phyloP scores from a whole-genome alignment of 2,113 vertebrate species.

The Meriones unguiculatus region DNA sequence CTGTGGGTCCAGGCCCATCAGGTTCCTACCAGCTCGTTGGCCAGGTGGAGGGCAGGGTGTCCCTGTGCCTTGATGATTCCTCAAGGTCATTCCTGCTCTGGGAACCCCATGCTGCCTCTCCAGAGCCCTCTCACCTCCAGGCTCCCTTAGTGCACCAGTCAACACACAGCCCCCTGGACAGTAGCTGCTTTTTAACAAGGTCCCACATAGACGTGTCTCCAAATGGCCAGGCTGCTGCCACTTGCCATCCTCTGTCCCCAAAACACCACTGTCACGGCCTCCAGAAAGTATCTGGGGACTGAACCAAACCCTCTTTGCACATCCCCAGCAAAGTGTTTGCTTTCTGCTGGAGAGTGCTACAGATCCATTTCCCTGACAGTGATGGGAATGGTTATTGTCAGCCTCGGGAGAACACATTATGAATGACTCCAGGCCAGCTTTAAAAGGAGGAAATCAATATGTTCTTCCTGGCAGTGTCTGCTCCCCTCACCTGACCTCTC shows the following conservation, averaged over 20 bases:
- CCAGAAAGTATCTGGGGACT: not conserved
- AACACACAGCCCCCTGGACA: not conserved
- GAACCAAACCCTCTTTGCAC: not conserved
- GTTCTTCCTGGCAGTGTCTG: conserved; percentile 59
- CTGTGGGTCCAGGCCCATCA: not conserved
- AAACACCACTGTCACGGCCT: not conserved
- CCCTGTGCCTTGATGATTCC: not conserved
- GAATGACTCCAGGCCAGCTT: conserved; percentile 68
- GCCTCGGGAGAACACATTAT: not conserved
- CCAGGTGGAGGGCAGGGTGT: not conserved
- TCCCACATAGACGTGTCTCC: accelerated
- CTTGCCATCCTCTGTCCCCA: not conserved
- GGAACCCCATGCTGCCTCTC: not conserved
- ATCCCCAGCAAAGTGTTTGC: conserved; percentile 10
- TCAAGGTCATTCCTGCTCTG: not conserved
- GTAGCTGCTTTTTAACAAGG: not conserved
- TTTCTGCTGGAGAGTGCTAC: not conserved
- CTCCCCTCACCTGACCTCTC: conserved; percentile 69
- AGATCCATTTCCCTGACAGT: conserved; percentile 68
- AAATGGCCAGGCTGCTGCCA: not conserved
- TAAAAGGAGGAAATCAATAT: conserved; percentile 74
- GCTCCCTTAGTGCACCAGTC: not conserved
- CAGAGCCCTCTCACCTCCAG: not conserved
- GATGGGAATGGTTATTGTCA: conserved; percentile 57
- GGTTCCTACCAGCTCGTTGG: accelerated